Percentiles rank a stretch among this genome's conserved stretches.
These are phyloP conservation scores for Nomada fucata DNA, from an alignment of 2,888 invertebrate species.

Conservation along the genomic window DNA sequence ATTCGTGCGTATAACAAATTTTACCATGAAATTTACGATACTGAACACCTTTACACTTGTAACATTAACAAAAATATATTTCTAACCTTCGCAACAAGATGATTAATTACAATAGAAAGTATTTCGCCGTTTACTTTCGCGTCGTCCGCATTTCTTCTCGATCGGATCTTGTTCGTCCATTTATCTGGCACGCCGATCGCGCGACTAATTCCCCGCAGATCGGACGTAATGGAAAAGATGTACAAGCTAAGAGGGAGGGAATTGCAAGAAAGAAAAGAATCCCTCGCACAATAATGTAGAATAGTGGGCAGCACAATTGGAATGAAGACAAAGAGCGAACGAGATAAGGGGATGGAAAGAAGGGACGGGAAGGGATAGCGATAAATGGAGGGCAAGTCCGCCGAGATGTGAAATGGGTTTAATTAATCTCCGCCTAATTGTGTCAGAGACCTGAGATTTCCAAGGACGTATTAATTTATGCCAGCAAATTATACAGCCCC, in stretches of 20 bases:
- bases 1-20: too few relatives aligned
- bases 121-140: background rate
- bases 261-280: background rate
- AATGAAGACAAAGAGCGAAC: constrained; percentile 50
- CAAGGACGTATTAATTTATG: constrained; percentile 82
- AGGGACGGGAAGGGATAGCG: constrained; percentile 27
- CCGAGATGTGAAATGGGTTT: constrained; percentile 82
- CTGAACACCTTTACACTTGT: too few relatives aligned
- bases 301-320: constrained; percentile 39
- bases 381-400: constrained; percentile 64
- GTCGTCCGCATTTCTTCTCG: background rate
- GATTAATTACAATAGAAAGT: too few relatives aligned
- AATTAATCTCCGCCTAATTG: constrained; percentile 83
- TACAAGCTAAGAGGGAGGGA: background rate
- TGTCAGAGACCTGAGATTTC: constrained; percentile 80
- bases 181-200: constrained; percentile 17
- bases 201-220: constrained; percentile 35
- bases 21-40: too few relatives aligned
- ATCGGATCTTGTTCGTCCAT: background rate
- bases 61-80: too few relatives aligned
- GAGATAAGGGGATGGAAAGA: constrained; percentile 30
- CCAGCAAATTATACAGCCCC: constrained; percentile 80
- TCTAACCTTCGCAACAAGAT: too few relatives aligned
- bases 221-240: constrained; percentile 29
- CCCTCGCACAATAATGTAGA: constrained; percentile 44